phyloP scores from a whole-genome alignment of 1,140 invertebrate species.

The Drosophila neocordata region DNA sequence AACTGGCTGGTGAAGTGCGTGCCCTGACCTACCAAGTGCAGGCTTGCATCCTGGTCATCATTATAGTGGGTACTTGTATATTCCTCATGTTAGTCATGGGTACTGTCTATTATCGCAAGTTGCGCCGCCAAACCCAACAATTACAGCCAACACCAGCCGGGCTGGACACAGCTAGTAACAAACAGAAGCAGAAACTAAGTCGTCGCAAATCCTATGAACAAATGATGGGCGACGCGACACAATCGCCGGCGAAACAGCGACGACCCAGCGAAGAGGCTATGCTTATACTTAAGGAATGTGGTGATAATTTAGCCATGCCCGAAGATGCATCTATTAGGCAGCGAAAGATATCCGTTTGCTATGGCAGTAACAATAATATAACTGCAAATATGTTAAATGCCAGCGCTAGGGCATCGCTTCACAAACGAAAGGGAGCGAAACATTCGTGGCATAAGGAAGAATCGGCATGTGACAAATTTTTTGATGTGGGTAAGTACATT shows the following conservation, averaged over 20 bases:
- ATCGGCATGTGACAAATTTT: conserved; percentile 50
- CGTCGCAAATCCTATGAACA: conserved; percentile 86
- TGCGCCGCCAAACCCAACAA: conserved; percentile 59
- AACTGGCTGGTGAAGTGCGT: conserved; percentile 86
- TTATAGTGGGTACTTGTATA: conserved; percentile 72
- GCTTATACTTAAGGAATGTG: conserved; percentile 84
- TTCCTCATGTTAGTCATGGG: conserved; percentile 70
- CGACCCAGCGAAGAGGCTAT: conserved; percentile 91
- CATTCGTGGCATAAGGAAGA: conserved; percentile 55
- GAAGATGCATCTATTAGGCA: conserved; percentile 60
- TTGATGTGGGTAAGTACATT: conserved; percentile 55
- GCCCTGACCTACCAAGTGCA: conserved; percentile 83
- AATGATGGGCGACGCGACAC: conserved; percentile 83
- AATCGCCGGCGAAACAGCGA: conserved; percentile 84
- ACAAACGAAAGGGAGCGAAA: conserved; percentile 63
- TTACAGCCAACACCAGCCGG: conserved; percentile 28
- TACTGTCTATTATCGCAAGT: conserved; percentile 68
- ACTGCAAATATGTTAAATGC: conserved; percentile 43
- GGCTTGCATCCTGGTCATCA: conserved; percentile 70
- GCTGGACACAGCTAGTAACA: not conserved
- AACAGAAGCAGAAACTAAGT: conserved; percentile 55
- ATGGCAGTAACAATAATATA: conserved; percentile 72
- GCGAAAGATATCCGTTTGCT: conserved; percentile 73
- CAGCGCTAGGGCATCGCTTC: conserved; percentile 30
- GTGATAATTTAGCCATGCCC: conserved; percentile 22